Conservation (phyloP, 1,140 invertebrate species). For the Neuroterus valhalla region DNA sequence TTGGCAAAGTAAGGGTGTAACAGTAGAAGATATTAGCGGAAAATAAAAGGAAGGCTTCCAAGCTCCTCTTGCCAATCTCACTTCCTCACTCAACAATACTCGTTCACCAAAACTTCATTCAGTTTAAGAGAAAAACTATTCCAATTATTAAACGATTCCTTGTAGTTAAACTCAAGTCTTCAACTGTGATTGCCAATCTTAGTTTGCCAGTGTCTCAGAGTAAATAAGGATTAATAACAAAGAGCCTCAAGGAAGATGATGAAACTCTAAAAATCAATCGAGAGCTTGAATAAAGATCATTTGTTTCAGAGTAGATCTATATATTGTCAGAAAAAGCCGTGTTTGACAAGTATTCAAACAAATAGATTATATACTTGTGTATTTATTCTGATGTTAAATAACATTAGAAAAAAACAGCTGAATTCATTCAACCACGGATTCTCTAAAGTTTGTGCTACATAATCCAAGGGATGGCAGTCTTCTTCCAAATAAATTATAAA, state of each 20-base stretch:
- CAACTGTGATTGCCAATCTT: conserved; percentile 28
- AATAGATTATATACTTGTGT: no score
- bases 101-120: conserved; percentile 2
- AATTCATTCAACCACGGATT: no score
- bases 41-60: background rate
- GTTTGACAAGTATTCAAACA: no score
- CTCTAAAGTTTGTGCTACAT: no score
- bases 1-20: background rate
- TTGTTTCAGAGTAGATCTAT: no score
- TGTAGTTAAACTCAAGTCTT: conserved; percentile 4
- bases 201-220: background rate
- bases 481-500: no score
- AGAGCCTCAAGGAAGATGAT: background rate
- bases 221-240: conserved; percentile 6
- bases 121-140: conserved; percentile 6
- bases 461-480: no score
- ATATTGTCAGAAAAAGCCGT: no score
- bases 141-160: conserved; percentile 21
- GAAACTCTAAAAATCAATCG: conserved; percentile 18
- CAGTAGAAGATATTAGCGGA: conserved; percentile 9
- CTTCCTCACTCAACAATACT: background rate
- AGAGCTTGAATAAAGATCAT: background rate
- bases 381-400: no score
- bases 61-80: background rate
- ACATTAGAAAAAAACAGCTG: no score